These are phyloP conservation scores for Araneus ventricosus DNA, from an alignment of 1,140 invertebrate species.

Conservation along the genomic window DNA sequence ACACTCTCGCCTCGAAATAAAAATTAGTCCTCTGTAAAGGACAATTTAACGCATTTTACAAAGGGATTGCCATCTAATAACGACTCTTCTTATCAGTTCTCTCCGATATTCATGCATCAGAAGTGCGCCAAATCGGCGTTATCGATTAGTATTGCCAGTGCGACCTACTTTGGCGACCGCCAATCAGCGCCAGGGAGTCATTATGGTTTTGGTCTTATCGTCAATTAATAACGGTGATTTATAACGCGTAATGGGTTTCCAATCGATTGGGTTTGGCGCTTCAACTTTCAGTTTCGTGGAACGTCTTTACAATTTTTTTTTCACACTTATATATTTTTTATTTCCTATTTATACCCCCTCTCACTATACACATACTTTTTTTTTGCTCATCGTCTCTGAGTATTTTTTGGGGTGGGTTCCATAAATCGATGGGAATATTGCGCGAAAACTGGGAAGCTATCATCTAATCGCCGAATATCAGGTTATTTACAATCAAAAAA, in stretches of 20 bases:
- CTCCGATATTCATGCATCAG: conserved; percentile 44
- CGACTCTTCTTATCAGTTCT: conserved; percentile 40
- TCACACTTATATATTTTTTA: conserved; percentile 17
- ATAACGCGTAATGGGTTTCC: conserved; percentile 69
- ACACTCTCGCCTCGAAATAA: neutral
- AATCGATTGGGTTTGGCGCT: conserved; percentile 59
- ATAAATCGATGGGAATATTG: conserved; percentile 43
- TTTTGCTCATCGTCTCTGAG: neutral
- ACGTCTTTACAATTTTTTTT: conserved; percentile 32
- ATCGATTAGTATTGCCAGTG: conserved; percentile 47
- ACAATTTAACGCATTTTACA: conserved; percentile 46
- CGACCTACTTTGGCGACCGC: conserved; percentile 68
- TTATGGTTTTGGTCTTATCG: conserved; percentile 68
- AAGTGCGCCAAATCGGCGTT: conserved; percentile 57
- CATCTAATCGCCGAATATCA: conserved; percentile 40
- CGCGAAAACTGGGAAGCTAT: neutral
- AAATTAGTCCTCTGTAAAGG: conserved; percentile 15
- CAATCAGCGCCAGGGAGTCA: conserved; percentile 68
- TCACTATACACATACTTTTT: neutral
- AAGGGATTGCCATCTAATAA: conserved; percentile 59
- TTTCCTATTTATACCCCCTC: neutral
- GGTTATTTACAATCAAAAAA: conserved; percentile 60
- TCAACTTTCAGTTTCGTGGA: conserved; percentile 34
- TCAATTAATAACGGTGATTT: conserved; percentile 72
- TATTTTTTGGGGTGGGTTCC: neutral